Base-by-base conservation (phyloP, 2,888 invertebrate genomes). In the Macroteleia sp. region DNA sequence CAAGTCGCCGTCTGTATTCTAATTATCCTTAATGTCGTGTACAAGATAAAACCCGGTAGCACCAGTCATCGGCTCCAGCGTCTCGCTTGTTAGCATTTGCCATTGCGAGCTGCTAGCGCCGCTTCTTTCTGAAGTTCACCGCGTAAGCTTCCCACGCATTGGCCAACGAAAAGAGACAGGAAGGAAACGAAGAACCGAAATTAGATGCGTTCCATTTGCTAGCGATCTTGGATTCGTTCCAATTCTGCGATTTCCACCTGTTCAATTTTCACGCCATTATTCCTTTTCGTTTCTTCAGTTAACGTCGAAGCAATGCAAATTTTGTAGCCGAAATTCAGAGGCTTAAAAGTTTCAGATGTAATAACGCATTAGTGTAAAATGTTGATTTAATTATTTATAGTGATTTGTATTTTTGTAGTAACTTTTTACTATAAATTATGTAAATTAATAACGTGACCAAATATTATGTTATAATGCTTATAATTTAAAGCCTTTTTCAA, bases 21-120 rank as follows among this genome's bases (percentile, higher is more conserved):
- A 73, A 78, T 74, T 78, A 78, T 69, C 73, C 71, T 62, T 57
- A 77, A 71, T 69, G 74, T 64, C 70, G 69, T 69, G 78, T 74
- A 74, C 69, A 61, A 78, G 74, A 78, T 70, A 74, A 74, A 59
- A 71, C 61, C 71, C 67, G 48, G 56, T 62, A 67, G 77, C 62
- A 34, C 54, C 56, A 56, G 28, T 71, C 71, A 36, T 61, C 39
- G 70, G 41, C 25, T 34, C 34, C 17, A 10, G 59, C 17, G 12
- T 41, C 25, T 22, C 42, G 44, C 54, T 77, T 59, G 56, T 66
- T 77, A 64, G 71, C 66, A 64, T 71, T 66, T 22, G n/a, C 36
- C 64, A 25, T 56, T 50, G 50, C 52, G 39, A 39, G 20, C 36
- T 9, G 42, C 52, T 56, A 69, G 41, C 75, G 48, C 54, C 59